These are phyloP conservation scores for Syngnathus rostellatus DNA, from an alignment of 2,797 vertebrate genomes.

Conservation along the genomic window DNA sequence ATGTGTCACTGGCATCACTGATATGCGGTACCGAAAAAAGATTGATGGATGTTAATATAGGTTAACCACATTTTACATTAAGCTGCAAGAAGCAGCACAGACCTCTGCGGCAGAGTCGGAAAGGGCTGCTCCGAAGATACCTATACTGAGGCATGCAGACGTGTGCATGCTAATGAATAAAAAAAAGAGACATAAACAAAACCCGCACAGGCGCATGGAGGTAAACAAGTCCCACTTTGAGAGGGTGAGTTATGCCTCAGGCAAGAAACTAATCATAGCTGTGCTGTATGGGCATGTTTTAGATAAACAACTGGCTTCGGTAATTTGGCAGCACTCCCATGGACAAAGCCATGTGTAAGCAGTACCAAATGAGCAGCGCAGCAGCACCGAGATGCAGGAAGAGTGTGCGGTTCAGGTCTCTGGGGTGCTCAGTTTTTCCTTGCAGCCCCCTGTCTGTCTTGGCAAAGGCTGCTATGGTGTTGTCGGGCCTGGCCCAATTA, in stretches of 20 bases:
- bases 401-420: conserved; percentile 46
- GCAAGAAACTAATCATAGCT: conserved; percentile 63
- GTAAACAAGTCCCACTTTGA: conserved; percentile 61
- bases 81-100: conserved; percentile 48
- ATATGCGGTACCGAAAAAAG: neutral
- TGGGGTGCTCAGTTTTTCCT: conserved; percentile 48
- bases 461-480: conserved; percentile 39
- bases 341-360: conserved; percentile 42
- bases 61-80: conserved; percentile 32
- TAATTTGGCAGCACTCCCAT: conserved; percentile 55
- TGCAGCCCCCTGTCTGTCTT: conserved; percentile 43
- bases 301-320: conserved; percentile 59
- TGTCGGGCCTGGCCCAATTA: conserved; percentile 56
- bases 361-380: conserved; percentile 47
- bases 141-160: conserved; percentile 32
- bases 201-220: conserved; percentile 43
- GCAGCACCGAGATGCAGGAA: conserved; percentile 31
- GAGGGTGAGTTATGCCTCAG: conserved; percentile 48
- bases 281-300: conserved; percentile 54
- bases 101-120: conserved; percentile 35
- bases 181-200: conserved; percentile 33
- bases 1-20: no score
- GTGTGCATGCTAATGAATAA: conserved; percentile 31
- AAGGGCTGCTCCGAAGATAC: conserved; percentile 31
- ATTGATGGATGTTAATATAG: neutral